Base-by-base conservation (phyloP, 2,888 invertebrate genomes). In the Entomobrya multifasciata region DNA sequence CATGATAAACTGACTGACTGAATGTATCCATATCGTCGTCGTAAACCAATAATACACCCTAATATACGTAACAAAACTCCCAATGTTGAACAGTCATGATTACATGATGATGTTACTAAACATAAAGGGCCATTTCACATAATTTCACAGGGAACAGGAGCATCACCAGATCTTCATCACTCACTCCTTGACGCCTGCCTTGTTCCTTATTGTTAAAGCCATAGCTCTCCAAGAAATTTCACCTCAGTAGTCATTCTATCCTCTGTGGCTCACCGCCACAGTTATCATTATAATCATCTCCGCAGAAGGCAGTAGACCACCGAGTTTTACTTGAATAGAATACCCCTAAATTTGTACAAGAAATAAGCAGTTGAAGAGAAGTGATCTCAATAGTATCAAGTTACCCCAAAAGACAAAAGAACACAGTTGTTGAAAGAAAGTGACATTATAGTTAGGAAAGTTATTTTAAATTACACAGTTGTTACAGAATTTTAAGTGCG, bases 191-290 rank as follows among this genome's bases (percentile, higher is more conserved):
- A 60, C 22, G 60, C 47, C 67, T 20, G n/a, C n/a, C n/a, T n/a
- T 20, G n/a, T 20, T 49, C 79, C 52, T 55, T 55, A 81, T 27
- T 65, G 60, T 57, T 70, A 70, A 70, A 81, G 70, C 81, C 70
- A 81, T 81, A 81, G 41, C 55, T 81, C 81, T 72, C 57, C 81
- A 81, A 72, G 81, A 70, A 80, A 55, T 70, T 81, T 81, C 57
- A 49, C 57, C 81, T 81, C 81, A 70, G 81, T 81, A 57, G 57
- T 57, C 25, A 11, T 41, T 81, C 57, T n/a, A 70, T 44, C 70
- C 55, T 70, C 70, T n/a, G 20, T 17, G 6, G 52, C 30, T 15
- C 30, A 52, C 47, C 52, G 47, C 36, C 76, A 52, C 41, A 17
- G 13, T 17, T 17, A 27, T 60, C 41, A n/a, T n/a, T n/a, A n/a